Base-by-base conservation (phyloP, 2,797 vertebrate species). In the Anolis apletophallus region DNA sequence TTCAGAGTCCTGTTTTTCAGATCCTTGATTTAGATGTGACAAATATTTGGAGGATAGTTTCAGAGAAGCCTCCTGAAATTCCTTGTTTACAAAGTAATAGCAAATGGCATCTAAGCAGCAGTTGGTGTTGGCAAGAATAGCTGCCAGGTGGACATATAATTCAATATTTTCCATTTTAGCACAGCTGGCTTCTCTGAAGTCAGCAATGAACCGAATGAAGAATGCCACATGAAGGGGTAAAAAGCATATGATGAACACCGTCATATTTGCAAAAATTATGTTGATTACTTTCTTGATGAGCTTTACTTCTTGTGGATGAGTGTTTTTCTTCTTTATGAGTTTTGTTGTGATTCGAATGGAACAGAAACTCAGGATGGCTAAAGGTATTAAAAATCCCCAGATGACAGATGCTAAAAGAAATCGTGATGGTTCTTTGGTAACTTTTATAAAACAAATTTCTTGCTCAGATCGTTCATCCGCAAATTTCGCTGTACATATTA, bases 91-190 rank as follows among this genome's bases (percentile, higher is more conserved):
- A 89, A 98, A 97, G 87, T 97, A 98, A 94, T 97, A 98, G 84
- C 96, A 96, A 82, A 97, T 26, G 13, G 95, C 96, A 86, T 98
- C 97, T 10, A 98, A 95, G 83, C 96, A 97, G 94, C 97, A 98
- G 93, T 97, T 98, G 74, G 97, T 94, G 0, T 95, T 95, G 59
- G 97, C 96, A 0, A 98, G 89, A 92, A 95, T 97, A 85, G 96
- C 95, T 0, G 79, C 46, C 32, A 92, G 13, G 50, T 91, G 80
- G 0, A 0, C 80, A 46, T 26, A 74, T 34, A 17, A 76, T 26
- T 80, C 87, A 29, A 34, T 19, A 0, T 0, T 0, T n/a, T 69
- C 0, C 21, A 64, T 86, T 80, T 85, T 0, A 0, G 13, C 19
- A 7, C 88, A 89, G 85, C 85, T 19, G 0, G 14, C 0, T 0